phyloP scores from a whole-genome alignment of 1,140 invertebrate genomes.

The Dryas iulia region DNA sequence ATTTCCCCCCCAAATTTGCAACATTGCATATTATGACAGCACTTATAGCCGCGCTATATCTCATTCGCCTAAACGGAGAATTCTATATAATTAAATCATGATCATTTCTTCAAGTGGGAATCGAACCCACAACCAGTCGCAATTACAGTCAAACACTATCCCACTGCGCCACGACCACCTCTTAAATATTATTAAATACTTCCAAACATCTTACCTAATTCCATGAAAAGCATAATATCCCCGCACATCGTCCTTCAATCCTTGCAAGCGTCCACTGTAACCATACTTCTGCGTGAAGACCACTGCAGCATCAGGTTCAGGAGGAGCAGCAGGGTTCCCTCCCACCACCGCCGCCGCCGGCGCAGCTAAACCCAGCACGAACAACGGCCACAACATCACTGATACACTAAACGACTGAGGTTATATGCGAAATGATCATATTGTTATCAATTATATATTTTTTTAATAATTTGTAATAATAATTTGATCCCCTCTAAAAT shows the following conservation, averaged over 20 bases:
- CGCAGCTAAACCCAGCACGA: conserved; percentile 37
- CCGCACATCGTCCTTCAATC: conserved; percentile 59
- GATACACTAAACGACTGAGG: neutral
- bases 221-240: conserved; percentile 69
- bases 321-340: conserved; percentile 78
- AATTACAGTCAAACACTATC: too few species aligned
- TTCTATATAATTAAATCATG: too few species aligned
- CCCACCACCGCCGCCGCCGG: conserved; percentile 81
- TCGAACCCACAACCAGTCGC: too few species aligned
- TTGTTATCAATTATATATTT: conserved; percentile 2
- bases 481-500: neutral
- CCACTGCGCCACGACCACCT: too few species aligned
- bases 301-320: conserved; percentile 82
- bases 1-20: too few species aligned
- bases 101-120: too few species aligned
- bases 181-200: neutral
- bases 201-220: conserved; percentile 47
- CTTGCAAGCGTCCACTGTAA: conserved; percentile 77
- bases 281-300: conserved; percentile 81
- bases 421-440: neutral
- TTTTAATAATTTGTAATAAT: neutral
- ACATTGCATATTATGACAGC: too few species aligned
- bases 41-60: too few species aligned
- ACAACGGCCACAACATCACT: conserved; percentile 43
- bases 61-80: too few species aligned